Evolutionary conservation across 2,888 invertebrate genomes (phyloP).

Genomic region (Neoascia interrupta): DNA sequence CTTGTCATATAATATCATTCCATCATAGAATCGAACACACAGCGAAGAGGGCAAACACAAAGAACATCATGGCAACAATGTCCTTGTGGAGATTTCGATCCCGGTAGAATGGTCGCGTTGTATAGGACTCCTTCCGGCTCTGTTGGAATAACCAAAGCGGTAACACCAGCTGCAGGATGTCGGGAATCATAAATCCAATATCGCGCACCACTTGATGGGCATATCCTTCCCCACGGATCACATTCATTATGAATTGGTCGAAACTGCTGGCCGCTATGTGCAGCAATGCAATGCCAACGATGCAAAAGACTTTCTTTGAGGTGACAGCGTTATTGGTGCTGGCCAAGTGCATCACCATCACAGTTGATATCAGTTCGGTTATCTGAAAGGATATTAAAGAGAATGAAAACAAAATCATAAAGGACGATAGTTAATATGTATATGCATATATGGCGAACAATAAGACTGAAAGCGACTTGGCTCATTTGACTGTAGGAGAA

Average conservation of each 20-base stretch:
- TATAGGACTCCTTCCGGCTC: conserved; percentile 76
- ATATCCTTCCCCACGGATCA: conserved; percentile 83
- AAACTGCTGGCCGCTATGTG: conserved; percentile 84
- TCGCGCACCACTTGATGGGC: conserved; percentile 85
- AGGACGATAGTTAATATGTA: too few species aligned
- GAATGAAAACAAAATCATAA: too few species aligned
- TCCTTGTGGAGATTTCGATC: conserved; percentile 79
- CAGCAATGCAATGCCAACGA: conserved; percentile 82
- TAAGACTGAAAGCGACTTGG: too few species aligned
- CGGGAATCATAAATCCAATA: conserved; percentile 85
- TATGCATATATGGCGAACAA: too few species aligned
- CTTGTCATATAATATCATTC: conserved; percentile 12
- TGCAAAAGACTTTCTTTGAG: conserved; percentile 82
- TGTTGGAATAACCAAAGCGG: conserved; percentile 81
- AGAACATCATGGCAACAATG: conserved; percentile 77
- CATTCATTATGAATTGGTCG: conserved; percentile 84
- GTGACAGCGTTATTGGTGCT: conserved; percentile 81
- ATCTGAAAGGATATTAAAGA: conserved; percentile 79
- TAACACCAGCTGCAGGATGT: conserved; percentile 83
- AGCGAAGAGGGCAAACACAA: conserved; percentile 78
- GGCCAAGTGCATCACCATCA: conserved; percentile 82
- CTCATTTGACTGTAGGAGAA: too few species aligned
- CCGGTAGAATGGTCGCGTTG: conserved; percentile 77
- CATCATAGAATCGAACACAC: conserved; percentile 79
- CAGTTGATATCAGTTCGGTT: conserved; percentile 83